Evolutionary conservation across 2,113 vertebrate species (phyloP), one percentile per base, ranked within the genome.

Genomic region (Heloderma charlesbogerti): DNA sequence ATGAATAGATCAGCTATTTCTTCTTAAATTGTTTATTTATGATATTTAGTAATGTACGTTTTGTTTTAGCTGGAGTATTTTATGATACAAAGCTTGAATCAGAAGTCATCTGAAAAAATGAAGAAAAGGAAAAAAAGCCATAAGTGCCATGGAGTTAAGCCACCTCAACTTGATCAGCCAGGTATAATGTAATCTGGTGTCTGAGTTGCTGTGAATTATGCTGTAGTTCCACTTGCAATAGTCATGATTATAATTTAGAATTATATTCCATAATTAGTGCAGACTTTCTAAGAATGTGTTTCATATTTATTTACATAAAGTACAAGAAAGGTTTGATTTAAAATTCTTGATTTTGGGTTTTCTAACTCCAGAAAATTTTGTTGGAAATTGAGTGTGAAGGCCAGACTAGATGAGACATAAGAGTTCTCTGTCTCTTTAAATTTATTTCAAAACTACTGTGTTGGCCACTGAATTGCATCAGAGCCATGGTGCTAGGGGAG

Each of bases 81-180:
- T 96, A 98, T 99, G 98, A 98, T 99, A 92, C 99, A 99, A 97
- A 98, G 98, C 97, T 97, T 99, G 96, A 99, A 99, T 96, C 98
- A 98, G 96, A 99, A 99, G 98, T 98, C 98, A 85, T 98, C 98
- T 94, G 98, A 98, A 92, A 98, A 98, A 90, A 98, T 98, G 92
- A 99, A 99, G 96, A 99, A 98, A 91, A 97, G 87, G 95, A 98
- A 98, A 94, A 98, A 98, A 96, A 97, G 51, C 20, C 97, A 96
- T 95, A 98, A 98, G 80, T 94, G 97, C 89, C 98, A 97, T 31
- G 98, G 98, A 71, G 96, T 98, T 86, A 97, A 98, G 13, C 98
- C 99, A 0, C 99, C 99, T 88, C 98, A 98, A 91, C 97, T 99
- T 81, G 98, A 98, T 87, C 99, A 99, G 89, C 99, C 99, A 98